Percentiles rank a stretch among this genome's conserved stretches.
These are phyloP conservation scores for Sebastes elongatus DNA, from an alignment of 2,797 vertebrate genomes.

Conservation along the genomic window DNA sequence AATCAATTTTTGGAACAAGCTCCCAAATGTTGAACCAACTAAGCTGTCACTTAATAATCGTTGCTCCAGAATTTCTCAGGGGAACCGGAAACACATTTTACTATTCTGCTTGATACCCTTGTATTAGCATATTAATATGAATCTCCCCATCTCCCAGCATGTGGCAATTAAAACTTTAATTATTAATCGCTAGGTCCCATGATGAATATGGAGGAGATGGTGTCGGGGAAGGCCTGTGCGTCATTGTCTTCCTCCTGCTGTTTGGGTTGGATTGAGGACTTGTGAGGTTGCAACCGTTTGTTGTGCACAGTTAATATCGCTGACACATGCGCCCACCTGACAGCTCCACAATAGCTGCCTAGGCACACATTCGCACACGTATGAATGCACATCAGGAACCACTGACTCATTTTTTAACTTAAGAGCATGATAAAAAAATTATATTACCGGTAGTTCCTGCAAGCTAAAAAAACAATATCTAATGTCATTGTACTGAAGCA, in stretches of 20 bases:
- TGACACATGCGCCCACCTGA: constrained; percentile 37
- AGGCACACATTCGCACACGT: constrained; percentile 12
- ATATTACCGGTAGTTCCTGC: background rate
- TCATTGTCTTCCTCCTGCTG: constrained; percentile 48
- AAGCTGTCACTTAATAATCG: background rate
- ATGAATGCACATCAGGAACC: background rate
- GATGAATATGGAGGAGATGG: constrained; percentile 55
- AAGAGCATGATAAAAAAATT: background rate
- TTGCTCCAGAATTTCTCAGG: constrained; percentile 2
- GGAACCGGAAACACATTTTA: constrained; percentile 9
- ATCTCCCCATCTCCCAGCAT: constrained; percentile 20
- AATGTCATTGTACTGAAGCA: background rate
- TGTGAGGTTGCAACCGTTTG: constrained; percentile 26
- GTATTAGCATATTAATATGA: constrained; percentile 37
- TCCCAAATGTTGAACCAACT: background rate
- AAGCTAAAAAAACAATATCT: background rate
- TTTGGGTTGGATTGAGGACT: constrained; percentile 44
- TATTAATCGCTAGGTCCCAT: constrained; percentile 21
- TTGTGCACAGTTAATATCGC: constrained; percentile 36
- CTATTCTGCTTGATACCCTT: constrained; percentile 6
- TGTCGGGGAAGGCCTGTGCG: constrained; percentile 63
- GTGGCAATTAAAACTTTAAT: constrained; percentile 44
- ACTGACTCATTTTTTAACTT: constrained; percentile 23
- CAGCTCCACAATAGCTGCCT: constrained; percentile 8
- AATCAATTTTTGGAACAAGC: background rate